Evolutionary conservation across 2,113 vertebrate species (phyloP).

Genomic region (Megaceryle torquata): DNA sequence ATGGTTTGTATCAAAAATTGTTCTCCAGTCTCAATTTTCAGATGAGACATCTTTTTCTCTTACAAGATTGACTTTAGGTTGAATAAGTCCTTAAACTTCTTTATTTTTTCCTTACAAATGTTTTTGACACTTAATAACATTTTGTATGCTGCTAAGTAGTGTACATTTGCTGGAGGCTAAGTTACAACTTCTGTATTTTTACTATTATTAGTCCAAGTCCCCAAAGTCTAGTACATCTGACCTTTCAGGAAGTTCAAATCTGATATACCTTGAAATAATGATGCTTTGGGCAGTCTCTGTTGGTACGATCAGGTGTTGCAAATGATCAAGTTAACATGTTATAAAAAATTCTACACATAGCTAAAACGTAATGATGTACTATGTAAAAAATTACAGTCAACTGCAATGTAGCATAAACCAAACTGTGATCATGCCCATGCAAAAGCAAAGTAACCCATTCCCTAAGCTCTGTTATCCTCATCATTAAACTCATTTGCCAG

Average conservation of each 20-base stretch:
- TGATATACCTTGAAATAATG: background rate
- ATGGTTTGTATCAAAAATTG: background rate
- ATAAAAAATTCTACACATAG: background rate
- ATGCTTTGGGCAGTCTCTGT: background rate
- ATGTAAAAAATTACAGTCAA: background rate
- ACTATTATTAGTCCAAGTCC: background rate
- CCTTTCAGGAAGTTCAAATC: slow-evolving; percentile 4
- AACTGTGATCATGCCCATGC: background rate
- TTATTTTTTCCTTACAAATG: background rate
- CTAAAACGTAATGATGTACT: background rate
- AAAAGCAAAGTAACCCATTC: background rate
- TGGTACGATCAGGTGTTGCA: background rate
- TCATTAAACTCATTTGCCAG: background rate
- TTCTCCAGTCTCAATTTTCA: background rate
- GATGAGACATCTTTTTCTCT: background rate
- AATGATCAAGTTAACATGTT: background rate
- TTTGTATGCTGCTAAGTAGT: background rate
- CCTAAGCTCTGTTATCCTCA: background rate
- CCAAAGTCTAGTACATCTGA: background rate
- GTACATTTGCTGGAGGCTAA: background rate
- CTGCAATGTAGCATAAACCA: background rate
- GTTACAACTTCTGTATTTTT: background rate
- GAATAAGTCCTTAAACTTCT: background rate
- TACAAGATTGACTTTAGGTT: background rate
- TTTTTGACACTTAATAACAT: background rate